Conservation (phyloP, 2,797 vertebrate species). For the Xerus rutilus region DNA sequence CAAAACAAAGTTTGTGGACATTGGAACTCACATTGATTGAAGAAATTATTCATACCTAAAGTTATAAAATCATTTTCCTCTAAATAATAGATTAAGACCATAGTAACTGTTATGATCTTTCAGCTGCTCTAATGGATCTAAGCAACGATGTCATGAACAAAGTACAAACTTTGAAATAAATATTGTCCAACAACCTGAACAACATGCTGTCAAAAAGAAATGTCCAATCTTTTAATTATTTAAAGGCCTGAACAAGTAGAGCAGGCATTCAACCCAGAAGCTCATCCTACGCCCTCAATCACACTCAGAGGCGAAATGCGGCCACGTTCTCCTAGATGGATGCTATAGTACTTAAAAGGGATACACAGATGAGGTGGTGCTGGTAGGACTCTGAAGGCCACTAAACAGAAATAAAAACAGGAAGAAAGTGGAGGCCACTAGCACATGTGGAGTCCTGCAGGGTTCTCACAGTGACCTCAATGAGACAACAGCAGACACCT, state of each 20-base stretch:
- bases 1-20: neutral
- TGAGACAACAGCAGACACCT: neutral
- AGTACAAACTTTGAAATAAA: neutral
- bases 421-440: neutral
- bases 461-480: rapidly evolving
- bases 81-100: neutral
- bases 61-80: neutral
- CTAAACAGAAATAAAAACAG: neutral
- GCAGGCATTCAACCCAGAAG: neutral
- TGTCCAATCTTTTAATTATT: neutral
- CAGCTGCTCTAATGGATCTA: neutral
- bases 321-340: rapidly evolving
- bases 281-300: neutral
- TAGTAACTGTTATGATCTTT: neutral
- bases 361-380: rapidly evolving
- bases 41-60: slow-evolving; percentile 25
- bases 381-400: neutral
- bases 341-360: no score
- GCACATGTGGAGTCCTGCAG: no score
- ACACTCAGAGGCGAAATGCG: neutral
- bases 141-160: neutral
- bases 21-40: neutral
- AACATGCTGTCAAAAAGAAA: neutral
- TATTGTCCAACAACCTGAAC: neutral
- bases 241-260: neutral